Evolutionary conservation across 2,113 vertebrate genomes (phyloP).

Genomic region (Girardinichthys multiradiatus): DNA sequence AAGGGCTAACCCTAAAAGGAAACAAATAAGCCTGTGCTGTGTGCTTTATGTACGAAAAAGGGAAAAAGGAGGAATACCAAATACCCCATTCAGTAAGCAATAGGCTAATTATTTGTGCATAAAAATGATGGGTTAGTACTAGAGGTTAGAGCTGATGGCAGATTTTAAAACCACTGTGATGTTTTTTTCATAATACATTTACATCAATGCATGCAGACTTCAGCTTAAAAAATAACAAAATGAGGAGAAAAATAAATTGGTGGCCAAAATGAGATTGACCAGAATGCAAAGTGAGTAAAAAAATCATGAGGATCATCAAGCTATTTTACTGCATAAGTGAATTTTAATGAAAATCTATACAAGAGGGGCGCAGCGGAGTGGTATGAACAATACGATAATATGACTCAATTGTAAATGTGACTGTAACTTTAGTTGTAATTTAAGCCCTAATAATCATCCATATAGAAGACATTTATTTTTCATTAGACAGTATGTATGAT

Average conservation of each 20-base stretch:
- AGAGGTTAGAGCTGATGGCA: conserved; percentile 15
- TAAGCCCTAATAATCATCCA: background rate
- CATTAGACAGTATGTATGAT: background rate
- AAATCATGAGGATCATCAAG: conserved; percentile 50
- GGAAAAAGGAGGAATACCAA: conserved; percentile 14
- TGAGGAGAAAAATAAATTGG: conserved; percentile 31
- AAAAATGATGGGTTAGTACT: conserved; percentile 8
- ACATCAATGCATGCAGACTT: conserved; percentile 22
- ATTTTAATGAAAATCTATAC: conserved; percentile 53
- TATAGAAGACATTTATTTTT: background rate
- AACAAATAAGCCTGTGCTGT: conserved; percentile 13
- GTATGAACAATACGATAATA: conserved; percentile 43
- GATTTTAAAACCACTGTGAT: conserved; percentile 34
- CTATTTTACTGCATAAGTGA: conserved; percentile 36
- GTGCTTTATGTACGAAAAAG: conserved; percentile 22
- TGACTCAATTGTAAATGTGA: conserved; percentile 50
- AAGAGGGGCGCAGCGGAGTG: conserved; percentile 36
- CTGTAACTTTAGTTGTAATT: conserved; percentile 22
- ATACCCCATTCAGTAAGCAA: conserved; percentile 16
- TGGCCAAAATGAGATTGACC: conserved; percentile 28
- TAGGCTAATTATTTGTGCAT: conserved; percentile 28
- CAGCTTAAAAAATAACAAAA: conserved; percentile 32
- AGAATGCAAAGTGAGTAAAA: conserved; percentile 25
- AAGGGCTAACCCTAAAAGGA: background rate
- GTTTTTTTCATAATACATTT: conserved; percentile 33